Evolutionary conservation across 2,888 invertebrate species (phyloP).

Genomic region (Sericinus montela): DNA sequence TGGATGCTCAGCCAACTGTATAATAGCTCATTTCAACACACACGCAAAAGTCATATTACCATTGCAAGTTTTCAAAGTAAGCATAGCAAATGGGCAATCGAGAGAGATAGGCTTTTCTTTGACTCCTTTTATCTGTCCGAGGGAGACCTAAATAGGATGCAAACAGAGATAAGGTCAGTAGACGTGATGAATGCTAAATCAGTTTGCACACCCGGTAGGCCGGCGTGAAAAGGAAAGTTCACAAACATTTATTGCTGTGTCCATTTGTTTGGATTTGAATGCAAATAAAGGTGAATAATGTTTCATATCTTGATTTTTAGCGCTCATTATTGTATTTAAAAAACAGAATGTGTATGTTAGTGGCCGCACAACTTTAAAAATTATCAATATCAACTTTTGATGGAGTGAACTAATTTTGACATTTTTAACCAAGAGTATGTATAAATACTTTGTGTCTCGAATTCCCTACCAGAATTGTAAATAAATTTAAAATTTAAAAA

Average conservation of each 20-base stretch:
- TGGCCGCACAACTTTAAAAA: too few species aligned
- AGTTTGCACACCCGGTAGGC: conserved; percentile 30
- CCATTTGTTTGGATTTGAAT: conserved; percentile 20
- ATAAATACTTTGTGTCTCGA: too few species aligned
- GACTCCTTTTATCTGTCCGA: conserved; percentile 68
- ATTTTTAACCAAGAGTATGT: too few species aligned
- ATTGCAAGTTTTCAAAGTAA: conserved; percentile 33
- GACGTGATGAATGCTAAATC: conserved; percentile 59
- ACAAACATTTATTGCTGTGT: conserved; percentile 22
- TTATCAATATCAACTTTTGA: too few species aligned
- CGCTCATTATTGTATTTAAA: too few species aligned
- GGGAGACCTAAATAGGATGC: conserved; percentile 73
- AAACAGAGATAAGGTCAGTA: conserved; percentile 68
- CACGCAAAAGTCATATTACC: conserved; percentile 24
- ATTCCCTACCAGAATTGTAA: too few species aligned
- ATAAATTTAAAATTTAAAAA: too few species aligned
- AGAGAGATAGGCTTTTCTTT: conserved; percentile 72
- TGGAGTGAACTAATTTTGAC: too few species aligned
- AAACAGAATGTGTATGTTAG: too few species aligned
- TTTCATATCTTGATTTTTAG: too few species aligned
- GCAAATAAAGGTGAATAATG: not conserved
- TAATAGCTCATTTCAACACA: conserved; percentile 22
- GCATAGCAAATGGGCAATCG: conserved; percentile 69
- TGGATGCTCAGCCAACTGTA: conserved; percentile 19
- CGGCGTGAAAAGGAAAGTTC: conserved; percentile 20